Conservation (phyloP, 2,888 invertebrate species). For the Drosophila neotestacea region DNA sequence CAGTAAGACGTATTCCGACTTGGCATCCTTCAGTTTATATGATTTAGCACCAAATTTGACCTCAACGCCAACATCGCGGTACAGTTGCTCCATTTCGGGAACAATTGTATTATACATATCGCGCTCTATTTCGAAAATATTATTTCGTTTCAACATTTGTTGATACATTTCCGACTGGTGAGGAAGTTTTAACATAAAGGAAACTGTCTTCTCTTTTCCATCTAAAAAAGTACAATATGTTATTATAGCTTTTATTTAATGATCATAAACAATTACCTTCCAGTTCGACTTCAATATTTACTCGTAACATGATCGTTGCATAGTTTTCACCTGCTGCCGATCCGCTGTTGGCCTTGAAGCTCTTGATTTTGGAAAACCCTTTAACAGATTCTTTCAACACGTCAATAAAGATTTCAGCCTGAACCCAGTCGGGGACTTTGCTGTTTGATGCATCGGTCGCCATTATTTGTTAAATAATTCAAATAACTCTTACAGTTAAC, state of each 20-base stretch:
- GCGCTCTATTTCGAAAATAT: slow-evolving; percentile 73
- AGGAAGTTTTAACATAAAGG: slow-evolving; percentile 69
- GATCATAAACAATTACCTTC: slow-evolving; percentile 48
- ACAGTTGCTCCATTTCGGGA: slow-evolving; percentile 78
- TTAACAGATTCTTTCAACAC: slow-evolving; percentile 32
- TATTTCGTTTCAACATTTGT: slow-evolving; percentile 45
- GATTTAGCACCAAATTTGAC: slow-evolving; percentile 72
- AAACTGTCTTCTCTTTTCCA: slow-evolving; percentile 41
- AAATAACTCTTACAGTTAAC: background rate
- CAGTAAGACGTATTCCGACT: slow-evolving; percentile 61
- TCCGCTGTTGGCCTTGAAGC: slow-evolving; percentile 56
- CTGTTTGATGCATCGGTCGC: slow-evolving; percentile 12
- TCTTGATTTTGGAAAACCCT: slow-evolving; percentile 42
- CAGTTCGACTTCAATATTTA: slow-evolving; percentile 70
- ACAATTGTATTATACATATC: slow-evolving; percentile 70
- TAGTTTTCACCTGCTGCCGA: slow-evolving; percentile 79
- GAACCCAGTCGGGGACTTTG: slow-evolving; percentile 46
- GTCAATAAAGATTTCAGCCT: slow-evolving; percentile 44
- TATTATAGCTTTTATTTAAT: slow-evolving; percentile 8
- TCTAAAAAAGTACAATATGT: background rate
- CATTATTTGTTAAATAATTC: slow-evolving; percentile 2
- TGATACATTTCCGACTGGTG: slow-evolving; percentile 48
- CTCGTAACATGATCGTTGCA: slow-evolving; percentile 76
- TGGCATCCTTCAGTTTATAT: slow-evolving; percentile 62
- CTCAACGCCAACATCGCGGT: slow-evolving; percentile 61